Evolutionary conservation across 2,113 vertebrate genomes (phyloP).

Genomic region (Odocoileus virginianus): DNA sequence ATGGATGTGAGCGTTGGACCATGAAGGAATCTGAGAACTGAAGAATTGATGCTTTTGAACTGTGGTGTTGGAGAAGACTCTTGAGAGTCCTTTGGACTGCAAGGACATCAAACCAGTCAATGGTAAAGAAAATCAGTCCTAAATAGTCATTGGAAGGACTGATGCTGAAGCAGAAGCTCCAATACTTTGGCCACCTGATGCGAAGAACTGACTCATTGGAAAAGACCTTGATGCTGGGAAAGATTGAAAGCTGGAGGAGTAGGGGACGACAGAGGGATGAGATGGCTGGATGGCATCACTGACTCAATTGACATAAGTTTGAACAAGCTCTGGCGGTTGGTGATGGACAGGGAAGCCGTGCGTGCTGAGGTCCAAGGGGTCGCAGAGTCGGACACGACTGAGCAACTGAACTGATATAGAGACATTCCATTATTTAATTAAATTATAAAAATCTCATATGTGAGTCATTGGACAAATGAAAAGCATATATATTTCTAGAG

Average conservation of each 20-base stretch:
- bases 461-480: background rate
- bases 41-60: background rate
- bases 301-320: background rate
- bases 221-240: background rate
- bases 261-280: background rate
- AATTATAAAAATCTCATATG: background rate
- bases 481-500: background rate
- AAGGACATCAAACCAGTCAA: background rate
- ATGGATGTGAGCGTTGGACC: background rate
- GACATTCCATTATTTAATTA: conserved; percentile 17
- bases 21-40: background rate
- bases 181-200: background rate
- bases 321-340: background rate
- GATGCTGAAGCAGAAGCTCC: background rate
- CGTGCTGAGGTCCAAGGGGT: background rate
- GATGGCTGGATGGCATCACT: background rate
- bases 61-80: background rate
- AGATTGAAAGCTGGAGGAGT: background rate
- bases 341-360: background rate
- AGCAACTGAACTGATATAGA: background rate
- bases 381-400: rapidly evolving
- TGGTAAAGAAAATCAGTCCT: background rate
- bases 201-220: background rate
- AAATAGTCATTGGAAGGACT: background rate
- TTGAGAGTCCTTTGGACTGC: background rate